Base-by-base conservation (phyloP, 1,140 invertebrate species). In the Bombus affinis region DNA sequence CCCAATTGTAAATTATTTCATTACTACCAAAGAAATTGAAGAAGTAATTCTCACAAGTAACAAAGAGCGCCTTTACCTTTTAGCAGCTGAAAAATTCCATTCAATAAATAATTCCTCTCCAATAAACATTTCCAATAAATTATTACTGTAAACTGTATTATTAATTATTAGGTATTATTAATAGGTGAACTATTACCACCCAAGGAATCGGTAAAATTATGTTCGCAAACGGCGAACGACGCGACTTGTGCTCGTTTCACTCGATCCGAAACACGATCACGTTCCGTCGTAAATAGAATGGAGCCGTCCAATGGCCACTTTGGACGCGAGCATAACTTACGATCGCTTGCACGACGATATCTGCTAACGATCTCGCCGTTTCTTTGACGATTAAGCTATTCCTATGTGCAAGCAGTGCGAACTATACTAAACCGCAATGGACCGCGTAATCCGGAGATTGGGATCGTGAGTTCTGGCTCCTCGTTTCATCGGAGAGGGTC, bases 341-440 rank as follows among this genome's bases (percentile, higher is more conserved):
- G 57, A 42, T 32, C 28, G 53, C 35, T 12, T n/a, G 18, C 57
- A 22, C 73, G 22, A 42, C 18, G 44, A 53, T 53, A 10, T 32
- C 22, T 75, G 53, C 32, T 76, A 76, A 57, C 53, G 13, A 44
- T 42, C 37, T 3, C 18, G 37, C 25, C 10, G 15, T 65, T 57
- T 62, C 59, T n/a, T 78, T n/a, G 76, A 39, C 59, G 42, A 78
- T 78, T 65, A 65, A 78, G 57, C 76, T 59, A 77, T 77, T 77
- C 75, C 57, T 78, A 65, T 65, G 76, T 65, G 59, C 59, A 39
- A 78, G 57, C 37, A 22, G 25, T 28, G 53, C 28, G 53, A 53
- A 22, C 28, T 39, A 57, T n/a, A 42, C 18, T 78, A 65, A 37
- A 25, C 57, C 10, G 53, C 59, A 65, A 78, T 32, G 57, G 59